A percentile compares a stretch with the other conserved stretches of the same genome.
phyloP scores from a whole-genome alignment of 2,113 vertebrate species.

The Pelodiscus sinensis region DNA sequence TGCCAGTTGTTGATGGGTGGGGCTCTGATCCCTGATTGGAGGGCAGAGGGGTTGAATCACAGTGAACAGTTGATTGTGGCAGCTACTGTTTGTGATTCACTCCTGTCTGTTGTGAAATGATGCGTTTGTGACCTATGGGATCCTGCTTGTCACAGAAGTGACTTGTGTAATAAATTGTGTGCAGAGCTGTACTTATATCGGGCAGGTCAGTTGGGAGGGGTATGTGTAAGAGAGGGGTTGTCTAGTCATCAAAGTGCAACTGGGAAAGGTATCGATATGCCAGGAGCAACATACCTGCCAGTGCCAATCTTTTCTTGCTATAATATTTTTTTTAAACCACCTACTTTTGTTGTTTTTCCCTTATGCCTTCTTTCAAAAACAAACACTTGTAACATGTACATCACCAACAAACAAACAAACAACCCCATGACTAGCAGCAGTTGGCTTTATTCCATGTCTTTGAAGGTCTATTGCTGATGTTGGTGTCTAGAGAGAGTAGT shows the following conservation, averaged over 20 bases:
- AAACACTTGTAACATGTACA: background rate
- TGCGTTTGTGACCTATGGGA: too few species aligned
- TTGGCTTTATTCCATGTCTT: background rate
- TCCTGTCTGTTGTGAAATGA: background rate
- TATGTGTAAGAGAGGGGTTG: too few species aligned
- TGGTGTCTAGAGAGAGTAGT: background rate
- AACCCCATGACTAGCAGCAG: accelerated
- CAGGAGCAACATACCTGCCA: background rate
- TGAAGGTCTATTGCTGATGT: background rate
- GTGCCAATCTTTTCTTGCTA: background rate
- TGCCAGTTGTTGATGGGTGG: background rate
- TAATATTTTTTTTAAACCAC: background rate
- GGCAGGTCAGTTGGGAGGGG: too few species aligned
- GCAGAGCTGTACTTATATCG: background rate
- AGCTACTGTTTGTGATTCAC: background rate
- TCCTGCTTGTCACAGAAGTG: background rate
- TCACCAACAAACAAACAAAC: background rate
- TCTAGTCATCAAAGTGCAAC: background rate
- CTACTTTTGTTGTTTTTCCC: accelerated
- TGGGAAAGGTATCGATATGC: background rate
- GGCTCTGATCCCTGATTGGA: background rate
- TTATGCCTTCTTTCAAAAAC: background rate
- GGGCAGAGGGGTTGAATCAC: background rate
- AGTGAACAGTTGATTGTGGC: background rate
- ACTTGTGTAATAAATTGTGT: background rate